phyloP scores from a whole-genome alignment of 2,797 vertebrate species.

The Gallirallus australis region DNA sequence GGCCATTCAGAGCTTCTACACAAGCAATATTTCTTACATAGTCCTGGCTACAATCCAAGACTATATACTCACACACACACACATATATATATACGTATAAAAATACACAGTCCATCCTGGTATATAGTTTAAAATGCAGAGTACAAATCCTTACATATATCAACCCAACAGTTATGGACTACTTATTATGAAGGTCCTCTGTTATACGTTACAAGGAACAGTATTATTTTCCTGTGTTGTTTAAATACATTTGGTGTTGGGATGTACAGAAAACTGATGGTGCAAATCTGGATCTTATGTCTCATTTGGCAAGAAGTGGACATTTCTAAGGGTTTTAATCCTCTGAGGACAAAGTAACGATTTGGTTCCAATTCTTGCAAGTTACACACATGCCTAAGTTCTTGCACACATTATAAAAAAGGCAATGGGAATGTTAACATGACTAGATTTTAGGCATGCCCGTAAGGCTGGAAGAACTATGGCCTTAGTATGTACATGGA shows the following conservation, averaged over 20 bases:
- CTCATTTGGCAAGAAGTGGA: background rate
- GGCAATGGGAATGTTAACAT: background rate
- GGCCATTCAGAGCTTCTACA: slow-evolving; percentile 7
- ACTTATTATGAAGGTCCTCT: background rate
- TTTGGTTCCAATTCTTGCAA: background rate
- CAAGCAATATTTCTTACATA: background rate
- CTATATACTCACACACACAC: background rate
- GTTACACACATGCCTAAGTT: background rate
- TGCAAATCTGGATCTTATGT: background rate
- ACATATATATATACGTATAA: background rate
- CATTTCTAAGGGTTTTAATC: background rate
- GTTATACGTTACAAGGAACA: background rate
- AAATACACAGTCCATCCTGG: background rate
- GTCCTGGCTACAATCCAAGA: background rate
- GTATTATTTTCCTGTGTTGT: background rate
- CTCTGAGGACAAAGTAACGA: background rate
- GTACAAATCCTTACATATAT: background rate
- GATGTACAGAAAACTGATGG: background rate
- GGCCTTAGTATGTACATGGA: background rate
- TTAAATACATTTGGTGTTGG: background rate
- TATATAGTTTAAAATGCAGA: background rate
- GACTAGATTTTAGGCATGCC: background rate
- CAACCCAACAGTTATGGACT: background rate
- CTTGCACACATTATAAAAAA: background rate
- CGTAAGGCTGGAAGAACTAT: background rate